Evolutionary conservation across 2,113 vertebrate genomes (phyloP).

Genomic region (Nothobranchius kuhntae): DNA sequence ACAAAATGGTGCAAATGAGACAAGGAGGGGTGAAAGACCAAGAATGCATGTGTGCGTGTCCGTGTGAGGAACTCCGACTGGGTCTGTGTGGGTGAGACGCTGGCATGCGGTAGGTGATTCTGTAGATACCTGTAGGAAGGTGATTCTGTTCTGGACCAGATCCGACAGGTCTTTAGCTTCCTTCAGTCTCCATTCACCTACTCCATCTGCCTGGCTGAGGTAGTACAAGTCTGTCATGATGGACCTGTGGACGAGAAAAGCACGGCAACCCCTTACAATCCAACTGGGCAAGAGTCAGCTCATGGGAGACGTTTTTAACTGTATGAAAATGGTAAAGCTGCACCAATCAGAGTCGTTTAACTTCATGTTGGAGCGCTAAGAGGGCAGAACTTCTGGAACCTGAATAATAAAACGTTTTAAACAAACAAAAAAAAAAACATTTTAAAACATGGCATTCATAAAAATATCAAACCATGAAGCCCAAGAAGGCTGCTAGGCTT

Average conservation of each 20-base stretch:
- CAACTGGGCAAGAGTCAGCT: too few species aligned
- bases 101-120: conserved; percentile 37
- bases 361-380: too few species aligned
- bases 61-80: conserved; percentile 15
- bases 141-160: conserved; percentile 96
- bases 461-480: too few species aligned
- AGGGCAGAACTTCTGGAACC: too few species aligned
- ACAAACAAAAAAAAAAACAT: too few species aligned
- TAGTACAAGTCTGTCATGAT: conserved; percentile 98
- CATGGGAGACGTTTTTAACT: too few species aligned
- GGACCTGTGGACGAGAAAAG: conserved; percentile 78
- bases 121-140: conserved; percentile 90
- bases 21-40: conserved; percentile 41
- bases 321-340: too few species aligned
- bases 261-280: too few species aligned
- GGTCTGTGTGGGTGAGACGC: conserved; percentile 9
- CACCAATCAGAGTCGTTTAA: too few species aligned
- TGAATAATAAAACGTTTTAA: too few species aligned
- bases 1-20: conserved; percentile 60
- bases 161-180: conserved; percentile 96
- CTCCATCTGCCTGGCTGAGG: conserved; percentile 98
- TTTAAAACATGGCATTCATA: too few species aligned
- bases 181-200: conserved; percentile 93
- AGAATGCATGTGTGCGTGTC: conserved; percentile 19
- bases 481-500: too few species aligned